Base-by-base conservation (phyloP, 1,140 invertebrate species). In the Nilaparvata lugens region DNA sequence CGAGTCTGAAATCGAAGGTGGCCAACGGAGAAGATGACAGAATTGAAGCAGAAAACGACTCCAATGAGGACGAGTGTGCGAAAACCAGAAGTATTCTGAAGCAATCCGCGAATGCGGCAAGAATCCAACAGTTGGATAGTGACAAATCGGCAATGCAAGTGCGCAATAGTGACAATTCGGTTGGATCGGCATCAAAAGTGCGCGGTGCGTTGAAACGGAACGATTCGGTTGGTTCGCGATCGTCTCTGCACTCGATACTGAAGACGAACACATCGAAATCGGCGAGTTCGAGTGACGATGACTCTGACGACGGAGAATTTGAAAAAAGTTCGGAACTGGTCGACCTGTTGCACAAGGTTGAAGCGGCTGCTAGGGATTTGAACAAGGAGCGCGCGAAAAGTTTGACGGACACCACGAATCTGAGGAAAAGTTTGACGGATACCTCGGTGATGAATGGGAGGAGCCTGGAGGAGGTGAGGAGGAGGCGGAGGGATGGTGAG, bases 201-300 rank as follows among this genome's bases (percentile, higher is more conserved):
- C 31, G 31, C 31, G 31, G 31, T 4, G 31, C 13, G 9, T 6
- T 35, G 31, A 35, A 35, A 35, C 7, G 31, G 13, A 11, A 35
- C 9, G 31, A 35, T 11, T 2, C 13, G 13, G 7, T 11, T 11
- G 13, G 31, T 35, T 35, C 31, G 31, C 31, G 31, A 35, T 35
- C 31, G 7, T 35, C 31, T 6, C 35, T 21, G 53, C 58, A 23
- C 43, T 58, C 38, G 54, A 61, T 43, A 42, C 71, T 4, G 76
- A 79, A 71, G 75, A 78, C 6, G 66, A 73, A 35, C 74, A 79
- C 28, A 81, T 81, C 38, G 66, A 81, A 7, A 81, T 80, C 66
- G 13, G 52, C 7, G 23, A 54, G 25, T 54, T 54, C 16, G 5
- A 48, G 45, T 23, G 45, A 48, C 21, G 45, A 48, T 19, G 55